Conservation (phyloP, 2,888 invertebrate species). For the Oscheius sp. region DNA sequence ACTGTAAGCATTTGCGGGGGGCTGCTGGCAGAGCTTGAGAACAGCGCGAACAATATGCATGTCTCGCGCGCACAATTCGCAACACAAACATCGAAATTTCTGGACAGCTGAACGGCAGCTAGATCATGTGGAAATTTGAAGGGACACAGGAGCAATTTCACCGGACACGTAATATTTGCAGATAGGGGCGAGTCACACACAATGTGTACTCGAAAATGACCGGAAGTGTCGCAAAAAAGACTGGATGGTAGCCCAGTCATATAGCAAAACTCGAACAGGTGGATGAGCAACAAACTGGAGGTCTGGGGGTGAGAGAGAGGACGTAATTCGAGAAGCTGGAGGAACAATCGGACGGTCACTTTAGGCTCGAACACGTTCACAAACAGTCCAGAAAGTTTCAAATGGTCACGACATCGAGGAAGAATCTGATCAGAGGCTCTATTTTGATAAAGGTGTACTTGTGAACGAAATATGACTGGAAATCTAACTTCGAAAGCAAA, state of each 20-base stretch:
- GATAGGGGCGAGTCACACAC: neutral
- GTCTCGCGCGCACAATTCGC: constrained; percentile 34
- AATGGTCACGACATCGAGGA: constrained; percentile 18
- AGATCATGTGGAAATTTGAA: neutral
- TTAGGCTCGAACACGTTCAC: constrained; percentile 27
- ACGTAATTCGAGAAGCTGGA: constrained; percentile 18
- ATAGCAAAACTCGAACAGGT: neutral
- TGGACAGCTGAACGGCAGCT: constrained; percentile 4
- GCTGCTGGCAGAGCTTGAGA: constrained; percentile 17
- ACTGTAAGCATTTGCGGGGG: neutral
- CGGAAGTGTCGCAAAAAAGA: neutral
- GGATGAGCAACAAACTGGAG: neutral
- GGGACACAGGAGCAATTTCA: neutral
- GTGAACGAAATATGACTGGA: no score
- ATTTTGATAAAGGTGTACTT: neutral
- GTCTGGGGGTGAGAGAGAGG: no score
- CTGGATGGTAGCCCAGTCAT: no score
- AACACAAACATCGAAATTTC: constrained; percentile 33
- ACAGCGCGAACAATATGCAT: constrained; percentile 35
- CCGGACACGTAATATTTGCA: neutral
- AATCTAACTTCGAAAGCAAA: no score
- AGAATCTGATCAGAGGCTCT: neutral
- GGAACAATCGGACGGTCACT: constrained; percentile 34
- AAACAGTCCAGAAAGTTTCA: constrained; percentile 29
- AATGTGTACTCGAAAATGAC: no score